These are phyloP conservation scores for Formicarius rufipectus DNA, from an alignment of 2,113 vertebrate genomes.

Conservation along the genomic window DNA sequence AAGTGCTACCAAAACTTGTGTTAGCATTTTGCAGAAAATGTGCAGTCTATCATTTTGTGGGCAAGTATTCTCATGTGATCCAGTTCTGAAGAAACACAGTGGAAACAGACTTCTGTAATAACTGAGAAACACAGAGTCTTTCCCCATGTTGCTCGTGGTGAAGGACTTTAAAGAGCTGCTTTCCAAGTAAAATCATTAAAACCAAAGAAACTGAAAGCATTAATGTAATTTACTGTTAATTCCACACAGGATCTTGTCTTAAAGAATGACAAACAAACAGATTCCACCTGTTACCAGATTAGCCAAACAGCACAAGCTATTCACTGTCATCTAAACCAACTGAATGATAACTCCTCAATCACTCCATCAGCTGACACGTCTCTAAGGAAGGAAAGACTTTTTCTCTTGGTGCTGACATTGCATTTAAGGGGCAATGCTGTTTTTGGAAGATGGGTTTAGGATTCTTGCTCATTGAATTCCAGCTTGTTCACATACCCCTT, in stretches of 20 bases:
- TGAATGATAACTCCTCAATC: not conserved
- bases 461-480: not conserved
- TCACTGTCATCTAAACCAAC: not conserved
- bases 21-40: not conserved
- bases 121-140: not conserved
- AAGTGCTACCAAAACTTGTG: not conserved
- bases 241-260: not conserved
- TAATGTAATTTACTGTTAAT: not conserved
- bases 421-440: not conserved
- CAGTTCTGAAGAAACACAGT: not conserved
- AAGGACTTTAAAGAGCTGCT: not conserved
- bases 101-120: not conserved
- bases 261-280: conserved; percentile 17
- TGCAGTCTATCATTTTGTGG: not conserved
- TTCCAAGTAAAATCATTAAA: conserved; percentile 8
- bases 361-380: not conserved
- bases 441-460: not conserved
- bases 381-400: not conserved
- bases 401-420: not conserved
- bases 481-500: not conserved
- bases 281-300: conserved; percentile 21
- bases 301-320: not conserved
- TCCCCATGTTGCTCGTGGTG: not conserved
- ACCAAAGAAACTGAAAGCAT: not conserved
- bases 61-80: not conserved